Base-by-base conservation (phyloP, 2,113 vertebrate genomes). In the Callionymus lyra region DNA sequence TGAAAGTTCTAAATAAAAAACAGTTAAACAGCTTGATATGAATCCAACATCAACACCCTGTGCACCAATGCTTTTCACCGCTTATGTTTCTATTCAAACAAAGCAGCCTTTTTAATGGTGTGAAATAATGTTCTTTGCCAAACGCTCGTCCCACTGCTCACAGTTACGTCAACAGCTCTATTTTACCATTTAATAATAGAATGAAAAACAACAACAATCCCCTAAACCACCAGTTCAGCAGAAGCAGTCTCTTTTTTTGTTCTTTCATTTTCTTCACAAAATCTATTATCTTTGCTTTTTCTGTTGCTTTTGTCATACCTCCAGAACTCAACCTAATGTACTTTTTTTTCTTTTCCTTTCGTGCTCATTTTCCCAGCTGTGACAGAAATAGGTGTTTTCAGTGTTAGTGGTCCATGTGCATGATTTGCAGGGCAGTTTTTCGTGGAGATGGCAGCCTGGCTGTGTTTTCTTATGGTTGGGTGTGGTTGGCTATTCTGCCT, bases 381-480 rank as follows among this genome's bases (percentile, higher is more conserved):
- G 65, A 75, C 74, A 74, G 61, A 81, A 78, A 79, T 77, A 75
- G 69, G 67, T 65, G 56, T 70, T 66, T 68, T 76, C 38, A 52
- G 59, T 64, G 39, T 16, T 56, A 40, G 50, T 65, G 55, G 60
- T 54, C 11, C 6, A 2, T 14, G n/a, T 33, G 54, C 41, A 44
- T 34, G 46, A 44, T 56, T 31, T 56, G 50, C 63, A 32, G 41
- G 55, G 47, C 53, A 54, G 21, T 67, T 48, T 68, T 56, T 44
- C n/a, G 43, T 55, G 55, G 58, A 48, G 56, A 67, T 52, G 68
- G 66, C 65, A 61, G 53, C 47, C 56, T 53, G 1, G 14, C 56
- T 27, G 48, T 72, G 68, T 78, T 79, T 78, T 76, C 63, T 68
- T 54, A 48, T 55, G 59, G 49, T 68, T 63, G 74, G 71, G 72